phyloP scores from a whole-genome alignment of 2,888 invertebrate genomes.

The Neocrepidodera transversa region DNA sequence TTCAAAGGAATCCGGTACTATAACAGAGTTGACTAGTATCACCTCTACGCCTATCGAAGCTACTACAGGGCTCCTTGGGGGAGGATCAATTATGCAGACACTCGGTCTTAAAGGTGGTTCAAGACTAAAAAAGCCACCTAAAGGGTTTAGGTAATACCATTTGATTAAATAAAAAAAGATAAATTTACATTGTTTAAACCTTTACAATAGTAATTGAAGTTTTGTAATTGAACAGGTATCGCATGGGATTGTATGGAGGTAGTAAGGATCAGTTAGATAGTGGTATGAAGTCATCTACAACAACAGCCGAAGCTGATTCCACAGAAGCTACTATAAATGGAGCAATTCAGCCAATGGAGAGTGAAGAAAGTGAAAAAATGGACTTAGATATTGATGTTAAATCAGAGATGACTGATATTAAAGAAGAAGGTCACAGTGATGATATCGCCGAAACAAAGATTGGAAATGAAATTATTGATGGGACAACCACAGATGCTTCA shows the following conservation, averaged over 20 bases:
- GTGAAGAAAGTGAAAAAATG: slow-evolving; percentile 39
- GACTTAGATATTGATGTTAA: slow-evolving; percentile 40
- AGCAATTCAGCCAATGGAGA: slow-evolving; percentile 29
- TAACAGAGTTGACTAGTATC: slow-evolving; percentile 31
- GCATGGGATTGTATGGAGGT: slow-evolving; percentile 55
- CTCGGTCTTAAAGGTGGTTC: slow-evolving; percentile 55
- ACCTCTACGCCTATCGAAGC: slow-evolving; percentile 36
- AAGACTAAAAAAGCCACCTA: slow-evolving; percentile 41
- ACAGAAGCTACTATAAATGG: slow-evolving; percentile 47
- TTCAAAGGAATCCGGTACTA: slow-evolving; percentile 33
- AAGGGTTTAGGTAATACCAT: slow-evolving; percentile 33
- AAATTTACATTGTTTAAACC: neutral
- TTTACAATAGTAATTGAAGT: neutral
- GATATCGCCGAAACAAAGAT: slow-evolving; percentile 22
- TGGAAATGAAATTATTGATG: neutral
- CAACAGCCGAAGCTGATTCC: slow-evolving; percentile 50
- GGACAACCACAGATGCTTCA: neutral
- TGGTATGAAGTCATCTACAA: slow-evolving; percentile 41
- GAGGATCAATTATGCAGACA: slow-evolving; percentile 56
- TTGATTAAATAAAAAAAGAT: neutral
- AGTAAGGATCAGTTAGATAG: slow-evolving; percentile 53
- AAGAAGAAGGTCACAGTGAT: slow-evolving; percentile 33
- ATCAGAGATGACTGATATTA: slow-evolving; percentile 31
- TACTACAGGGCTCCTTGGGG: slow-evolving; percentile 52
- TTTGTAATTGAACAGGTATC: slow-evolving; percentile 42